Base-by-base conservation (phyloP, 1,140 invertebrate species). In the Microplitis demolitor region DNA sequence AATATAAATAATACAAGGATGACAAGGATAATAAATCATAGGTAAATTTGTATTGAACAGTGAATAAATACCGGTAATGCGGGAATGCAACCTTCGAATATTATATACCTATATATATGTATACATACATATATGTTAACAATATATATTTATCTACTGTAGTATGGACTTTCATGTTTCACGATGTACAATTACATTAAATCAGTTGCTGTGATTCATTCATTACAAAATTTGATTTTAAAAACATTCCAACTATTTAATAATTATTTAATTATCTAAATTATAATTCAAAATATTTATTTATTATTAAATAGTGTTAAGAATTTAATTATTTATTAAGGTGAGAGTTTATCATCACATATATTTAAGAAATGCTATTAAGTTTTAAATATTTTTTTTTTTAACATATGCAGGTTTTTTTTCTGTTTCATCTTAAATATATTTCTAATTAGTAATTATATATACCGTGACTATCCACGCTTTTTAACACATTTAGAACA, bases 61-160 rank as follows among this genome's bases (percentile, higher is more conserved):
- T 4, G 56, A 58, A 58, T 24, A 58, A 14, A 56, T 50, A 60
- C 75, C 64, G 72, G 73, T 72, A 70, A 50, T 74, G 75, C 80
- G 81, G 72, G 78, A 79, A 79, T 82, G 78, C 81, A 82, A 82
- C 80, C 79, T 82, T 82, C 82, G 80, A 75, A 64, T 45, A 33
- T 45, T 45, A 45, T 45, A 24, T 24, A 24, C 24, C 24, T 62
- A 62, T 37, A 62, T 62, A n/a, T 62, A 62, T 33, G n/a, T 34
- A 35, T 62, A 35, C 60, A 45, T 45, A 45, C 39, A 45, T 45
- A 45, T 45, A 45, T 4, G 2, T 11, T 45, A 11, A 45, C 39
- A 45, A 6, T 45, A 11, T 45, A 45, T 11, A 11, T 16, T 60
- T 14, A 24, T 24, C 6, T 45, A 45, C 11, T 0, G 39, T 45